These are phyloP conservation scores for Crenuchus spilurus DNA, from an alignment of 2,797 vertebrate genomes.

Conservation along the genomic window DNA sequence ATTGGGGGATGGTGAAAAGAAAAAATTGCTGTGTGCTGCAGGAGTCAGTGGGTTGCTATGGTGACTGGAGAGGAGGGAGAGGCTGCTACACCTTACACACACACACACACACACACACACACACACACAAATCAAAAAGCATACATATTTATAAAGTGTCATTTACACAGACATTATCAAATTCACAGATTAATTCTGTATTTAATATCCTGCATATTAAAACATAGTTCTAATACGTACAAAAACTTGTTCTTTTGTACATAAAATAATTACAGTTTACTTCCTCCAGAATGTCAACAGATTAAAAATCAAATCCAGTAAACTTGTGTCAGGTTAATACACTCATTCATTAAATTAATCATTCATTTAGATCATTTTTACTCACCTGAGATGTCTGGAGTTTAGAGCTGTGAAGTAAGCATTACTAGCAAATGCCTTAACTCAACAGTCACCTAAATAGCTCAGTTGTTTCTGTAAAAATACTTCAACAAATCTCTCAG, in stretches of 20 bases:
- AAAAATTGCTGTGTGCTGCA: constrained; percentile 46
- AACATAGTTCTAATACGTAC: too few species aligned
- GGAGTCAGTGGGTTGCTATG: constrained; percentile 51
- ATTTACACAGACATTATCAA: constrained; percentile 33
- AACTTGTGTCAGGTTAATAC: background rate
- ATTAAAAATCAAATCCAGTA: background rate
- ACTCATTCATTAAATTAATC: background rate
- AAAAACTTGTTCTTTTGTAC: background rate
- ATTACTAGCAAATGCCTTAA: too few species aligned
- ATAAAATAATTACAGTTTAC: background rate
- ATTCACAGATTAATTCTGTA: constrained; percentile 22
- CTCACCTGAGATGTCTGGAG: too few species aligned
- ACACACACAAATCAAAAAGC: constrained; percentile 24
- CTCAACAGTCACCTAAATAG: too few species aligned
- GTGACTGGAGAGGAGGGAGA: constrained; percentile 40
- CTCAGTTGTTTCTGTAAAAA: too few species aligned
- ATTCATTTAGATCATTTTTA: too few species aligned
- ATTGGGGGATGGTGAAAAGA: constrained; percentile 19
- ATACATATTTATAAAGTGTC: constrained; percentile 28
- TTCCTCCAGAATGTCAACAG: background rate
- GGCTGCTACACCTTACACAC: constrained; percentile 27
- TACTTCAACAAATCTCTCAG: too few species aligned
- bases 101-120: constrained; percentile 53
- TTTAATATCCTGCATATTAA: constrained; percentile 30
- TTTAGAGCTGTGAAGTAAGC: too few species aligned